phyloP scores from a whole-genome alignment of 2,888 invertebrate genomes.

The Philereme transversata region DNA sequence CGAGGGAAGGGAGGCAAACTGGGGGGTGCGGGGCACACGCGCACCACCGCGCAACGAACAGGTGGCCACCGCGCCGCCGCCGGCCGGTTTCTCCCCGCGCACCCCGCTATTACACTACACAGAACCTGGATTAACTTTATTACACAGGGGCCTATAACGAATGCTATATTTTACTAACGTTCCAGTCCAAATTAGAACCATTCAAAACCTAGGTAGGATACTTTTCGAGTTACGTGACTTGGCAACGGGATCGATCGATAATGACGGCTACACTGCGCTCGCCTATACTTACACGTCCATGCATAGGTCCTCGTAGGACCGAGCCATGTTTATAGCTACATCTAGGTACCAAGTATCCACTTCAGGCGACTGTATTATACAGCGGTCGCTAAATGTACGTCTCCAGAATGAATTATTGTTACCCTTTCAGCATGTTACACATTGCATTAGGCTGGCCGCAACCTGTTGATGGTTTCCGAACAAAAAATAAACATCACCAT shows the following conservation, averaged over 20 bases:
- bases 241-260: conserved; percentile 66
- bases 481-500: conserved; percentile 43
- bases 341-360: conserved; percentile 6
- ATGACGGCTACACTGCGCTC: conserved; percentile 46
- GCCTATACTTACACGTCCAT: conserved; percentile 37
- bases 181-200: conserved; percentile 44
- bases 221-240: conserved; percentile 64
- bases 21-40: conserved; percentile 44
- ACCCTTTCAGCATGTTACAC: conserved; percentile 32
- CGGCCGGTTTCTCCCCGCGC: conserved; percentile 48
- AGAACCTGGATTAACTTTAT: conserved; percentile 78
- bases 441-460: conserved; percentile 33
- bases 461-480: conserved; percentile 54
- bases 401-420: conserved; percentile 26
- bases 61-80: conserved; percentile 66
- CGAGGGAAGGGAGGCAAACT: conserved; percentile 38
- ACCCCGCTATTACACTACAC: conserved; percentile 62
- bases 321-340: conserved; percentile 14
- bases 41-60: conserved; percentile 65
- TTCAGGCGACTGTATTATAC: conserved; percentile 10
- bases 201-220: conserved; percentile 43
- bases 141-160: conserved; percentile 65
- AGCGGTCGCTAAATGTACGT: conserved; percentile 19
- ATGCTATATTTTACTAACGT: conserved; percentile 50
- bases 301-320: conserved; percentile 28